Percentiles rank a stretch among this genome's conserved stretches.
Evolutionary conservation across 2,797 vertebrate genomes (phyloP).

Genomic region (Phrynocephalus forsythii): DNA sequence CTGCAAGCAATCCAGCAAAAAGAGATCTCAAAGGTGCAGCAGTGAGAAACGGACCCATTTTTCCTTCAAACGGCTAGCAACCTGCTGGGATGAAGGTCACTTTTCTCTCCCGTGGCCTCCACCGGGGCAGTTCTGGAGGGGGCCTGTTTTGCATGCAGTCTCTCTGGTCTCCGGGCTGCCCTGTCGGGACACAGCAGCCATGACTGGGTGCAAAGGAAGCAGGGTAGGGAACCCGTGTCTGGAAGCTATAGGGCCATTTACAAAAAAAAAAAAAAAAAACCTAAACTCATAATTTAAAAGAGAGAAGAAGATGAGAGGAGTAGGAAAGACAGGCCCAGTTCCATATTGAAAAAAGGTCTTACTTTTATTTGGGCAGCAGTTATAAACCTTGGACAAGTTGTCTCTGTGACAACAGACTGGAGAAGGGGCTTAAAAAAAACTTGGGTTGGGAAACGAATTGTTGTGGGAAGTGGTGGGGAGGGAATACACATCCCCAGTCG

Average conservation of each 20-base stretch:
- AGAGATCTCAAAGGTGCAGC: neutral
- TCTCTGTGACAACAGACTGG: slow-evolving; percentile 6
- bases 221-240: neutral
- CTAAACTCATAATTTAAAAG: neutral
- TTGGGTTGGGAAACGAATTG: slow-evolving; percentile 37
- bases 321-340: neutral
- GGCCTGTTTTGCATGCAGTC: too few relatives aligned
- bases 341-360: neutral
- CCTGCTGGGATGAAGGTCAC: too few relatives aligned
- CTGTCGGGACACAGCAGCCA: too few relatives aligned
- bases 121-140: too few relatives aligned
- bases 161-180: too few relatives aligned
- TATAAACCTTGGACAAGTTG: neutral
- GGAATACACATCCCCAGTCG: slow-evolving; percentile 89
- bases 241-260: neutral
- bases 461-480: neutral
- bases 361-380: neutral
- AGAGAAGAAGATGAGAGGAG: too few relatives aligned
- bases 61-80: too few relatives aligned
- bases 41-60: too few relatives aligned
- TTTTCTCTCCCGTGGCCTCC: too few relatives aligned
- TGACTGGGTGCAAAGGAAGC: neutral
- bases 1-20: neutral
- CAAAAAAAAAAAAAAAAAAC: too few relatives aligned
- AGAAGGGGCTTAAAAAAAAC: slow-evolving; percentile 71